Percentiles rank a stretch among this genome's conserved stretches.
Evolutionary conservation across 2,888 invertebrate genomes (phyloP).

Genomic region (Meteorus cinctellus): DNA sequence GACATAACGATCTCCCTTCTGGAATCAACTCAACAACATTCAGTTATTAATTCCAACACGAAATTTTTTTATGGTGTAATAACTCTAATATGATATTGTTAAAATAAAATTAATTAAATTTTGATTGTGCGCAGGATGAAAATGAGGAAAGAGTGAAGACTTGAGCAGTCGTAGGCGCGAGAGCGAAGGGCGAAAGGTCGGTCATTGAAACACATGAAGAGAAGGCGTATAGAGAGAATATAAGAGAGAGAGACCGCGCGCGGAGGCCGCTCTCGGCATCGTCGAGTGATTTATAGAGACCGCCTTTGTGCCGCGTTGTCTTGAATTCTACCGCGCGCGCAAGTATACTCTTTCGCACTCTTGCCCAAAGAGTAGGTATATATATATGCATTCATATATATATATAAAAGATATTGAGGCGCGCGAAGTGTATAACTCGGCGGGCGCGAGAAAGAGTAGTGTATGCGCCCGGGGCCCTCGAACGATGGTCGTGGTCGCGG

Average conservation of each 20-base stretch:
- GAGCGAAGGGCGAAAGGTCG: constrained; percentile 50
- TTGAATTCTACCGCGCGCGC: constrained; percentile 28
- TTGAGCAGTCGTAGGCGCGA: constrained; percentile 39
- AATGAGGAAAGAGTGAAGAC: constrained; percentile 7
- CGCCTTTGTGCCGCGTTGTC: constrained; percentile 53
- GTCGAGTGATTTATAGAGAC: constrained; percentile 56
- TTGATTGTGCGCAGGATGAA: constrained; percentile 30
- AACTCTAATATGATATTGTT: background rate
- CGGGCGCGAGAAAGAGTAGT: constrained; percentile 27
- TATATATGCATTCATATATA: background rate
- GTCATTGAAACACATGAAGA: constrained; percentile 17
- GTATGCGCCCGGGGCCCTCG: background rate
- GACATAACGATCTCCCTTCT: background rate
- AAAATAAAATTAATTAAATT: constrained; percentile 36
- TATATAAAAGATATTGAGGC: background rate
- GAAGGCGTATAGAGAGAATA: constrained; percentile 35
- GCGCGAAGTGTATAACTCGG: constrained; percentile 17
- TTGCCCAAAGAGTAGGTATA: constrained; percentile 14
- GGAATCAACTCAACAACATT: background rate
- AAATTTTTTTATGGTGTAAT: background rate
- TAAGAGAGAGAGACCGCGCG: constrained; percentile 24
- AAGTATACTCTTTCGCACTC: constrained; percentile 42
- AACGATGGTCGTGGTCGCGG: constrained; percentile 35
- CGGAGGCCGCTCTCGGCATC: constrained; percentile 47
- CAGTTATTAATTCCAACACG: too few species aligned